Percentiles rank a stretch among this genome's conserved stretches.
Conservation (phyloP, 2,888 invertebrate species). For the Ennomos erosarius region DNA sequence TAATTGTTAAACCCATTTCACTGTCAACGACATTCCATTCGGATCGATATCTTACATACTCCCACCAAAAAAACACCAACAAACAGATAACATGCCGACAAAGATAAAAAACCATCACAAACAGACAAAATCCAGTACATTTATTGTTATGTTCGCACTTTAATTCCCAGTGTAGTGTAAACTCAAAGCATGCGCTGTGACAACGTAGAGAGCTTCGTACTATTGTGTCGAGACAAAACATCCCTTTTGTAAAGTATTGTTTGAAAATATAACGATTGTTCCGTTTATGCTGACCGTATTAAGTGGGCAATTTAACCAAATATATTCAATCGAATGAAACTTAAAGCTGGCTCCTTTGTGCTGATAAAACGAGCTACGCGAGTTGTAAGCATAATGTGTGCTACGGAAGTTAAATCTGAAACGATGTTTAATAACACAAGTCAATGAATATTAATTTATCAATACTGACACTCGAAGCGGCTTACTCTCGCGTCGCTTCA, state of each 20-base stretch:
- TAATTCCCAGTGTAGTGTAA: conserved; percentile 83
- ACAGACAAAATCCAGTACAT: conserved; percentile 69
- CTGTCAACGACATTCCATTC: conserved; percentile 78
- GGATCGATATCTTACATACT: conserved; percentile 74
- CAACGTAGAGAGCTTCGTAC: conserved; percentile 69
- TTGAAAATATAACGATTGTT: conserved; percentile 58
- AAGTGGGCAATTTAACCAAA: conserved; percentile 62
- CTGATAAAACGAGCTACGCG: conserved; percentile 26
- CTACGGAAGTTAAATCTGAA: conserved; percentile 16
- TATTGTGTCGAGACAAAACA: conserved; percentile 62
- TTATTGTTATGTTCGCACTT: conserved; percentile 74
- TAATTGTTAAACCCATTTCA: conserved; percentile 83
- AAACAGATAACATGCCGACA: conserved; percentile 65
- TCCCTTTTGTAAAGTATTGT: conserved; percentile 63
- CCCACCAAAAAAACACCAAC: conserved; percentile 57
- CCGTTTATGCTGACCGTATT: conserved; percentile 64
- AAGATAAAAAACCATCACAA: conserved; percentile 68
- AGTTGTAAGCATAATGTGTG: conserved; percentile 18
- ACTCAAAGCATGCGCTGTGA: conserved; percentile 78
- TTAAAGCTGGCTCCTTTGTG: conserved; percentile 15
- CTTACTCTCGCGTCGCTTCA: conserved; percentile 72
- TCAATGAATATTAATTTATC: conserved; percentile 51
- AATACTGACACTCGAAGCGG: conserved; percentile 60
- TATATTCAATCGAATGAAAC: conserved; percentile 38
- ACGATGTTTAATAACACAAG: conserved; percentile 46